Base-by-base conservation (phyloP, 2,888 invertebrate species). In the Tenthredo mesomela region DNA sequence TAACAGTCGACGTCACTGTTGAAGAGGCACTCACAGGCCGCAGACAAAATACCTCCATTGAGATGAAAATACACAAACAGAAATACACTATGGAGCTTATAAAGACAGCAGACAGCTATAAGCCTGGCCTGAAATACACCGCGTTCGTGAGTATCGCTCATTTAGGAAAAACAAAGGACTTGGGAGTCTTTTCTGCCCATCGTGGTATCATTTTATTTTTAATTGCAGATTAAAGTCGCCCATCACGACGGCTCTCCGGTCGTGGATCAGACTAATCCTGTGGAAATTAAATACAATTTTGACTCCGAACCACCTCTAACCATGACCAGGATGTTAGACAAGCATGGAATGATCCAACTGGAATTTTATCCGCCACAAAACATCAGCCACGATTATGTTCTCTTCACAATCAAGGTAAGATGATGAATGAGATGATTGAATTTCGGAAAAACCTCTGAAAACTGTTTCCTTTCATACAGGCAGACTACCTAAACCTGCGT, bases 401-500 rank as follows among this genome's bases (percentile, higher is more conserved):
- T 96, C 3, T 94, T 97, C 50, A 96, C 96, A 87, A 95, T 97
- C 88, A 96, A 97, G 94, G 97, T 96, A 94, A 40, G 7, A n/a
- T 43, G n/a, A n/a, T n/a, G 2, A 2, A n/a, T 54, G 54, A n/a
- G n/a, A 54, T 15, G 18, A n/a, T 21, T 29, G 18, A 29, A 29
- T 21, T 10, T 33, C 21, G 7, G 9, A 40, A n/a, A 1, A 37
- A 21, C 40, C 7, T 54, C n/a, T 71, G 4, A 2, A n/a, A 54
- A 37, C 37, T n/a, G 25, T 82, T 43, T 77, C 18, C 10, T 2
- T 71, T 10, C n/a, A 50, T 85, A 47, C 91, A 97, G 97, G 96
- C 97, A 2, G 96, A 96, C 90, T 98, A 98, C 92, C 95, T 96
- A 90, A 97, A 97, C 89, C 95, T 97, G 54, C 96, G 96, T 85